Conservation (phyloP, 2,888 invertebrate genomes). For the Protonemura montana region DNA sequence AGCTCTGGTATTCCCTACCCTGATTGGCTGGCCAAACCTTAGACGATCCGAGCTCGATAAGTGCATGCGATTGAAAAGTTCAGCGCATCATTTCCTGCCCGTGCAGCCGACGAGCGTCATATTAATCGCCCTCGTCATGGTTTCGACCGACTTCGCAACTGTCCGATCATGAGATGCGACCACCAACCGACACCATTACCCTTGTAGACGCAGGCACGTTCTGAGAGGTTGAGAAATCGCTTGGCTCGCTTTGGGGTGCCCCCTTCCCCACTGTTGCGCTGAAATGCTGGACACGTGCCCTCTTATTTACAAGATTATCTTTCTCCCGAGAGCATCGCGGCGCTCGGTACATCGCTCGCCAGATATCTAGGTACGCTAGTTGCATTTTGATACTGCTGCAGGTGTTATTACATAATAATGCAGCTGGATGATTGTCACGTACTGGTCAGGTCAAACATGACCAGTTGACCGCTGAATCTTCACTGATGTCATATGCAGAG, state of each 20-base stretch:
- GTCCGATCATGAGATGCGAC: not conserved
- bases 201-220: conserved; percentile 16
- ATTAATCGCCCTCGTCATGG: no score
- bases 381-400: conserved; percentile 5
- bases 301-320: not conserved
- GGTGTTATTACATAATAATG: not conserved
- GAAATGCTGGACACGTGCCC: conserved; percentile 15
- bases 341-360: not conserved
- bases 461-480: not conserved
- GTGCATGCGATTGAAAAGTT: no score
- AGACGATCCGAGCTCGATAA: no score
- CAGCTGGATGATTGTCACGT: not conserved
- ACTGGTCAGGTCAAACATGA: not conserved
- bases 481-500: not conserved
- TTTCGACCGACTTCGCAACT: not conserved
- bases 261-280: not conserved
- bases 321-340: not conserved
- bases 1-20: no score
- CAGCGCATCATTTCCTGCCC: no score
- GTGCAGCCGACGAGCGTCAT: no score
- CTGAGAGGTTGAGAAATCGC: not conserved
- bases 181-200: not conserved
- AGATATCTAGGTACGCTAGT: not conserved
- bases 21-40: no score
- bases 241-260: not conserved